A percentile compares a stretch with the other conserved stretches of the same genome.
Conservation (phyloP, 2,113 vertebrate species). For the Saccopteryx bilineata region DNA sequence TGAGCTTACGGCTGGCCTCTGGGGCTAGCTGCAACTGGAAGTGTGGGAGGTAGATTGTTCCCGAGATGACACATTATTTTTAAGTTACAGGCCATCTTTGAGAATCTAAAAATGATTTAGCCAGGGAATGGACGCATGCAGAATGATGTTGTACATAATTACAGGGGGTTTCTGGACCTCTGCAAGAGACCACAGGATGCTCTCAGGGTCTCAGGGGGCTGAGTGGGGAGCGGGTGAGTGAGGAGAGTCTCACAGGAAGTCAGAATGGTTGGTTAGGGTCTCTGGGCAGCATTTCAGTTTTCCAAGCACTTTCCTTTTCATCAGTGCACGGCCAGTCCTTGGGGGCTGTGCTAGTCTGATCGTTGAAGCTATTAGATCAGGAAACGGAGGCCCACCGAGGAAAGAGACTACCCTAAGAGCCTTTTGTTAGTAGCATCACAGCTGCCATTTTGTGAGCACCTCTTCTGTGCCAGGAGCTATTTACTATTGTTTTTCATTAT, state of each 20-base stretch:
- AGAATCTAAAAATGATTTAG: not conserved
- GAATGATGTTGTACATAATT: too few species aligned
- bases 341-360: rapidly evolving
- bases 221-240: too few species aligned
- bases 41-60: not conserved
- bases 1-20: not conserved
- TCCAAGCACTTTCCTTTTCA: not conserved
- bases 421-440: not conserved
- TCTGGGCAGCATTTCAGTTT: not conserved
- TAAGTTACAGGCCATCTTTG: not conserved
- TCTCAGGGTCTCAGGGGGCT: not conserved
- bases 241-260: not conserved
- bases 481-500: not conserved
- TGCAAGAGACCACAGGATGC: rapidly evolving
- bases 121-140: not conserved
- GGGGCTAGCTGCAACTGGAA: not conserved
- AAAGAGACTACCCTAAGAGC: not conserved
- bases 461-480: not conserved
- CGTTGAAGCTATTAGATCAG: not conserved
- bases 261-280: not conserved
- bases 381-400: not conserved
- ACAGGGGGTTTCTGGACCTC: not conserved
- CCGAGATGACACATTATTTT: not conserved
- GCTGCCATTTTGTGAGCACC: too few species aligned
- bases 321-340: not conserved